Evolutionary conservation across 2,797 vertebrate genomes (phyloP).

Genomic region (Rousettus madagascariensis): DNA sequence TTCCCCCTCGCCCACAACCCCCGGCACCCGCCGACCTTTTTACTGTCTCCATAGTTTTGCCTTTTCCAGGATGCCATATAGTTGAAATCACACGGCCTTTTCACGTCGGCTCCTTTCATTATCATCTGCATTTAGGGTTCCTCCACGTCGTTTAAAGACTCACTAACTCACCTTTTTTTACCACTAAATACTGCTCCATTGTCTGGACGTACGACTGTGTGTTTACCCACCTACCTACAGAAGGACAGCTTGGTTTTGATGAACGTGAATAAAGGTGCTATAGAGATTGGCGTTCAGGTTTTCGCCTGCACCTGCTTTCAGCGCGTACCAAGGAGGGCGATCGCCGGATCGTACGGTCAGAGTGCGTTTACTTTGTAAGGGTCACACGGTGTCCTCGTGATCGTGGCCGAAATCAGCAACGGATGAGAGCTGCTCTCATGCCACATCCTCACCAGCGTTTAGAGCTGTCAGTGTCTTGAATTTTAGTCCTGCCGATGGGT

Average conservation of each 20-base stretch:
- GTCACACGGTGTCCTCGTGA: accelerated
- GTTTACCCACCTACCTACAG: no score
- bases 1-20: not conserved
- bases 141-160: not conserved
- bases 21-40: not conserved
- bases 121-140: not conserved
- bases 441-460: no score
- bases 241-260: not conserved
- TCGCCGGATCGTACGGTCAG: not conserved
- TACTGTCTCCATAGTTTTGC: not conserved
- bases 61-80: not conserved
- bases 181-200: not conserved
- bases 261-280: not conserved
- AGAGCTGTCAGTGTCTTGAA: no score
- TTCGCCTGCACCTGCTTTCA: not conserved
- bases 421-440: not conserved
- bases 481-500: not conserved
- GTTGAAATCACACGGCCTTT: not conserved
- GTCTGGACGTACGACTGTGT: no score
- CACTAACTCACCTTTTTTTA: no score
- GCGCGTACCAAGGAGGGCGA: no score
- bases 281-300: no score
- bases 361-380: not conserved
- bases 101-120: not conserved
- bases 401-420: not conserved